phyloP scores from a whole-genome alignment of 2,113 vertebrate species.

The Calypte anna region DNA sequence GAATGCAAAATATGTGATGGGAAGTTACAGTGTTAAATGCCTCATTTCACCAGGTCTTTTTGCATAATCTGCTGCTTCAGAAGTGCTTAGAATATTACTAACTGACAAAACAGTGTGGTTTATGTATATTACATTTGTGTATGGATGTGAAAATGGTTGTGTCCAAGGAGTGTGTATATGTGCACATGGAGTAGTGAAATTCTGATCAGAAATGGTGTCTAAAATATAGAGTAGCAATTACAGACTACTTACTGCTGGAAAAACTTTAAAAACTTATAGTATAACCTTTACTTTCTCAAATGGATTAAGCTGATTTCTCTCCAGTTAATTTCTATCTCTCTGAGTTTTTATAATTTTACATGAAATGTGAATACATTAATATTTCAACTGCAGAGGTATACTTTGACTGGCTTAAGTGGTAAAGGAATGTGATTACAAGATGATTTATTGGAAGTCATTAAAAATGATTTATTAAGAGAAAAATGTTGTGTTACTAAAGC shows the following conservation, averaged over 20 bases:
- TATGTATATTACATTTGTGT: background rate
- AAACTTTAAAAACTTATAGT: background rate
- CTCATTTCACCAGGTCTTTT: constrained; percentile 40
- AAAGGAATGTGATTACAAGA: constrained; percentile 64
- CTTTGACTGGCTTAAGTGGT: constrained; percentile 70
- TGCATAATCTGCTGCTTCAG: constrained; percentile 32
- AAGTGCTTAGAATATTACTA: constrained; percentile 40
- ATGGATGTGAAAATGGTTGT: background rate
- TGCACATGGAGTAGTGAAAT: background rate
- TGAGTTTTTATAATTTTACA: constrained; percentile 37
- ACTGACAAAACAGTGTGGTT: constrained; percentile 19
- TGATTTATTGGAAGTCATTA: constrained; percentile 73
- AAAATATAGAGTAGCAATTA: background rate
- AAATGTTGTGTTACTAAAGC: constrained; percentile 51
- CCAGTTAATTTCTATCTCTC: constrained; percentile 40
- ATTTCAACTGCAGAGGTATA: constrained; percentile 55
- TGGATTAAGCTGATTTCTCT: constrained; percentile 33
- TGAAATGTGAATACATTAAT: constrained; percentile 67
- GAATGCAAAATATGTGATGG: constrained; percentile 33
- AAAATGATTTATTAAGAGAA: constrained; percentile 71
- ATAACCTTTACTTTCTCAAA: constrained; percentile 28
- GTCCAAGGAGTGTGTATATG: background rate
- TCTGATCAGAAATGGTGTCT: background rate
- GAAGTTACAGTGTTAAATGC: constrained; percentile 54
- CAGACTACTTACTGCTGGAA: background rate